Base-by-base conservation (phyloP, 1,140 invertebrate genomes). In the Lanistes nyassanus region DNA sequence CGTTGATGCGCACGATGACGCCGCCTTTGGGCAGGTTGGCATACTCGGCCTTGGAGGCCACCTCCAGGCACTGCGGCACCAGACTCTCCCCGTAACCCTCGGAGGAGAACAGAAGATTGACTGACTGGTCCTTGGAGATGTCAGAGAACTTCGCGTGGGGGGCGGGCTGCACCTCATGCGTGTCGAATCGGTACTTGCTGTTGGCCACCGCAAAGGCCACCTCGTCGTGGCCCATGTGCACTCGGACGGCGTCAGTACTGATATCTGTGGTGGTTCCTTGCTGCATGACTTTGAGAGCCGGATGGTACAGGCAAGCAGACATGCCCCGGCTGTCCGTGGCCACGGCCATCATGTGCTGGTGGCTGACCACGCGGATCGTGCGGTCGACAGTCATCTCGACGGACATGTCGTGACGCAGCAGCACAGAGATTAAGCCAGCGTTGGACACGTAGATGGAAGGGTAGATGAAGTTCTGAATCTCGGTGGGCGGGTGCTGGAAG, bases 321-420 rank as follows among this genome's bases (percentile, higher is more conserved):
- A 76, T 82, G 2, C 85, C 86, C 16, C 80, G 60, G 42, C 76
- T 80, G 78, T 81, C 86, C 4, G 81, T 83, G 3, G 85, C 81
- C 21, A 81, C 82, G 21, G 84, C 84, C 69, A 83, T 78, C 72
- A 86, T 84, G 74, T 83, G 82, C 42, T 81, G 79, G 71, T 85
- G 83, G 62, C 81, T 86, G 36, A 87, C 85, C 37, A 86, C 73
- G 13, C 86, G 82, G 13, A 87, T 78, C 11, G 84, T 82, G 34
- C 80, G 72, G 72, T 87, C 86, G 6, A 83, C 68, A 6, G 84
- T 86, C 82, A 86, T 85, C 71, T 87, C 86, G 26, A 87, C 84
- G 0, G 84, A 84, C 26, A 86, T 81, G 73, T 87, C 84, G 56
- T 82, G 64, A 53, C 81, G 76, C 26, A 86, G 76, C n/a, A 86